Evolutionary conservation across 2,797 vertebrate species (phyloP).

Genomic region (Lacerta bilineata): DNA sequence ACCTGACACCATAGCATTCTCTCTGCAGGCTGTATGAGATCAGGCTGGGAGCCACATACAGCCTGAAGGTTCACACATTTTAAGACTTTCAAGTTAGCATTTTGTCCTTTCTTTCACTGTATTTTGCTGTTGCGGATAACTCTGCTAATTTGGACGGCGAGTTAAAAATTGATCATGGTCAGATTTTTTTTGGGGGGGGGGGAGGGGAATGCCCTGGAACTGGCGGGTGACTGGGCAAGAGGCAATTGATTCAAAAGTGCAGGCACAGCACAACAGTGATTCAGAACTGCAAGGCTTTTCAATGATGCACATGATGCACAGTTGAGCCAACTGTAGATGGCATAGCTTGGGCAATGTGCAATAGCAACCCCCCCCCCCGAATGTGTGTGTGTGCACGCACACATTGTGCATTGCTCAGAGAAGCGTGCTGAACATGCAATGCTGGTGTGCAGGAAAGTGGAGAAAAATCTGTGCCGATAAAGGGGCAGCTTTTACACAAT

Average conservation of each 20-base stretch:
- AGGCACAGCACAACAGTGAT: not conserved
- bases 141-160: not conserved
- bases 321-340: not conserved
- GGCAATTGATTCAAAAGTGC: not conserved
- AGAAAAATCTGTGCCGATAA: not conserved
- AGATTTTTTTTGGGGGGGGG: no score
- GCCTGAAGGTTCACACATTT: no score
- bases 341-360: not conserved
- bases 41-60: no score
- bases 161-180: not conserved
- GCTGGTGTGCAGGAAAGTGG: not conserved
- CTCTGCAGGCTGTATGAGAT: no score
- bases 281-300: not conserved
- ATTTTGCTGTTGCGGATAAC: not conserved
- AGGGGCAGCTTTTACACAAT: not conserved
- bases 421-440: no score
- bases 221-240: not conserved
- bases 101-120: not conserved
- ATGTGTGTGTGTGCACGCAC: not conserved
- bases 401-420: not conserved
- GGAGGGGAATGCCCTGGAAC: no score
- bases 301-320: not conserved
- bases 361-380: accelerated
- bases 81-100: not conserved
- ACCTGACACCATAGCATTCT: no score